Percentiles rank a stretch among this genome's conserved stretches.
Conservation (phyloP, 2,113 vertebrate species). For the Hirundichthys speculiger region DNA sequence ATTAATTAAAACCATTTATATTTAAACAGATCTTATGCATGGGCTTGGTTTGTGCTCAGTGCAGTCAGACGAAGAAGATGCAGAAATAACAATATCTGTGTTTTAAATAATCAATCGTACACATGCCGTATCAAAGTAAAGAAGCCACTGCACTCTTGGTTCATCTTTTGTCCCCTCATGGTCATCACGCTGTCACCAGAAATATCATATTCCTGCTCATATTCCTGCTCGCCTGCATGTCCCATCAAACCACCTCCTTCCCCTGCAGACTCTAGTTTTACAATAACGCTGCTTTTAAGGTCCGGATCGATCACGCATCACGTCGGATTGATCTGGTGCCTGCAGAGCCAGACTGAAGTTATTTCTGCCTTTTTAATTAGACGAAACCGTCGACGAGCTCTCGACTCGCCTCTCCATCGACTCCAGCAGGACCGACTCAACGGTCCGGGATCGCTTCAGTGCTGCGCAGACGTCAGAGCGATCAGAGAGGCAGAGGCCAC, state of each 20-base stretch:
- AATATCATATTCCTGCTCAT: constrained; percentile 11
- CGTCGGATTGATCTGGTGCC: constrained; percentile 10
- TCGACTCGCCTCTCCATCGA: not conserved
- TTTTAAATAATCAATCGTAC: constrained; percentile 2
- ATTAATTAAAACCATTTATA: not conserved
- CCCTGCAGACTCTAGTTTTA: constrained; percentile 18
- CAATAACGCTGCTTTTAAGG: constrained; percentile 17
- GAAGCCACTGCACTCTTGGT: not conserved
- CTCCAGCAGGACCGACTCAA: not conserved
- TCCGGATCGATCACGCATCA: constrained; percentile 2
- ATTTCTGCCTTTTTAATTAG: not conserved
- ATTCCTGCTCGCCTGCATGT: not conserved
- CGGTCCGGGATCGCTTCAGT: not conserved
- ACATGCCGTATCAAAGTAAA: not conserved
- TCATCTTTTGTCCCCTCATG: not conserved
- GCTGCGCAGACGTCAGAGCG: not conserved
- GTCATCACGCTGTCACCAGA: not conserved
- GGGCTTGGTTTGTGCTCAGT: not conserved
- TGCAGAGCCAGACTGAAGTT: not conserved
- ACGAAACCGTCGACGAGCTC: not conserved
- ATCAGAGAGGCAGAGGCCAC: not conserved
- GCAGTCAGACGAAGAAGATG: no score
- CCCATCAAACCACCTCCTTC: not conserved
- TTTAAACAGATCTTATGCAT: not conserved
- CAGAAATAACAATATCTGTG: not conserved